Base-by-base conservation (phyloP, 2,797 vertebrate species). In the Vultur gryphus region DNA sequence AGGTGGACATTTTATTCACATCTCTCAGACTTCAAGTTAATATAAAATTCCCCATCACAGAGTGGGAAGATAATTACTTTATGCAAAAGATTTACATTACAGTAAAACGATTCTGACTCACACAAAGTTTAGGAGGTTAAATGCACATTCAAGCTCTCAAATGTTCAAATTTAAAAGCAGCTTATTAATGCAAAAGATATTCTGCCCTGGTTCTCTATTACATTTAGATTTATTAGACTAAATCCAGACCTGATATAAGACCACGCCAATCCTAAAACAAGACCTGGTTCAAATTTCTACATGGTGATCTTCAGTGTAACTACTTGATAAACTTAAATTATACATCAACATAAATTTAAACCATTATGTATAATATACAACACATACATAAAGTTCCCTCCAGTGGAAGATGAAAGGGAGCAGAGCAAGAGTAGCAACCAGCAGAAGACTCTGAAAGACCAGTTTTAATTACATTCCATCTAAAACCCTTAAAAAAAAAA, bases 51-150 rank as follows among this genome's bases (percentile, higher is more conserved):
- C 59, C 44, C 77, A 51, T 57, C 72, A 61, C 28, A 62, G 41
- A 83, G 64, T 65, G 49, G 71, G 70, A 93, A 90, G 70, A 89
- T 61, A 92, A 94, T 92, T 87, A 57, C 44, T 92, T 93, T 43
- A 90, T 80, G 75, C 21, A 82, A 84, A 90, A 94, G 73, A 87
- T 61, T n/a, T 59, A 70, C 29, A 43, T 55, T 77, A 84, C 33
- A 41, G 75, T 67, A 64, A 91, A 92, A 84, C 39, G 49, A 41
- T 87, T 95, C 24, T 89, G 93, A 95, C 52, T 92, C 81, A 85
- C 17, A 35, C 3, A 0, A 54, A 84, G 31, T 67, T 81, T 80
- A 77, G 67, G 81, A 94, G 61, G 92, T 87, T 89, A 94, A 93
- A 95, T 13, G 64, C 57, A 95, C 54, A 69, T 85, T 81, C 46